phyloP scores from a whole-genome alignment of 1,140 invertebrate genomes.

The Papilio xuthus region DNA sequence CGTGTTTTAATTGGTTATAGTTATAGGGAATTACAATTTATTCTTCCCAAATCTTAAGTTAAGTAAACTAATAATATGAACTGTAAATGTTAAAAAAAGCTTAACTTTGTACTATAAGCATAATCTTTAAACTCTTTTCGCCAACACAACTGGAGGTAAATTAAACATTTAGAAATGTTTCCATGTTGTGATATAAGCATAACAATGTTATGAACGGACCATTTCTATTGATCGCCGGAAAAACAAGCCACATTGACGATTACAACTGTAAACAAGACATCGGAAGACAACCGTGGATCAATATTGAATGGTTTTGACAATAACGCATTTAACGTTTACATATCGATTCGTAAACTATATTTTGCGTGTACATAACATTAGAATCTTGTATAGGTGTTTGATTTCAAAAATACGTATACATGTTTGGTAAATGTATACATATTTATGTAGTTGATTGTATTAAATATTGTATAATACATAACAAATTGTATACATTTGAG shows the following conservation, averaged over 20 bases:
- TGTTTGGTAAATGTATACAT: no score
- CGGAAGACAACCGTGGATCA: conserved; percentile 2
- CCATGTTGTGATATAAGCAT: conserved; percentile 8
- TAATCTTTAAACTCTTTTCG: neutral
- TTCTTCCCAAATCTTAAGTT: neutral
- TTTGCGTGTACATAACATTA: neutral
- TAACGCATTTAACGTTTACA: neutral
- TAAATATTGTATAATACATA: neutral
- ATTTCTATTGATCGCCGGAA: conserved; percentile 21
- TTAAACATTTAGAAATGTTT: conserved; percentile 4
- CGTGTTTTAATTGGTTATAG: no score
- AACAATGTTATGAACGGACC: conserved; percentile 11
- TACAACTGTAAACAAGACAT: conserved; percentile 3
- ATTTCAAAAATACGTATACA: no score
- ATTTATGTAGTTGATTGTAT: no score
- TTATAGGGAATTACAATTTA: neutral
- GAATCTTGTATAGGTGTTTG: no score
- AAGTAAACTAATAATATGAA: neutral
- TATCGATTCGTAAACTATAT: neutral
- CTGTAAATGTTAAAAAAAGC: neutral
- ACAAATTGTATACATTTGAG: neutral
- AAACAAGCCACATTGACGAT: conserved; percentile 18
- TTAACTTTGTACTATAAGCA: neutral
- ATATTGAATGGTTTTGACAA: conserved; percentile 25
- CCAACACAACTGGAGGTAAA: neutral